Conservation (phyloP, 2,888 invertebrate genomes). For the Oligia strigilis region DNA sequence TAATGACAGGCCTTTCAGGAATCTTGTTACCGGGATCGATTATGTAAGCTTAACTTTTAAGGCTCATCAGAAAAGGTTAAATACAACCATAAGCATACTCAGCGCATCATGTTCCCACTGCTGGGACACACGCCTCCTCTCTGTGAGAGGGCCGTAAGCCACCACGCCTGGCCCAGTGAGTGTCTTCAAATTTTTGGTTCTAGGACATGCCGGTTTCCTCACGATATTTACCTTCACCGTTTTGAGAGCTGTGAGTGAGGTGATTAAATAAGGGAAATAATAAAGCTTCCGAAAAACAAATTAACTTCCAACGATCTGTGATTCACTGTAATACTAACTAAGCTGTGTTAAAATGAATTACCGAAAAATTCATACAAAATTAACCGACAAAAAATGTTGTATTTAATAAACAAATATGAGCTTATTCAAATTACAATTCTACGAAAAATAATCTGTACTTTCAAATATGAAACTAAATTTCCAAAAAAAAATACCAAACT, state of each 20-base stretch:
- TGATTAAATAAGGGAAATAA: background rate
- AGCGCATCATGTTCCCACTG: background rate
- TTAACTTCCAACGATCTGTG: no score
- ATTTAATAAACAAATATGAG: no score
- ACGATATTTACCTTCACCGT: background rate
- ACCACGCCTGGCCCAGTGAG: background rate
- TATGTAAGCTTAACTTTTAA: slow-evolving; percentile 26
- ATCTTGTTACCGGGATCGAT: slow-evolving; percentile 18
- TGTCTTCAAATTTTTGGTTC: background rate
- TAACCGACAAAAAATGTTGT: no score
- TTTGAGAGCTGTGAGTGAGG: background rate
- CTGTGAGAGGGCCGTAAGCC: background rate
- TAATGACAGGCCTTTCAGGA: slow-evolving; percentile 20
- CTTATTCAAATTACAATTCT: no score
- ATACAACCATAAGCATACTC: background rate
- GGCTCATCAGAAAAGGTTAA: background rate
- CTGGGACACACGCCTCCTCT: background rate
- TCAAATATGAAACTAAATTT: no score
- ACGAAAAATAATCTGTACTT: no score
- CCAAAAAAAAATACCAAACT: no score
- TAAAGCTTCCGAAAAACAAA: no score
- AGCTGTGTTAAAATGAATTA: no score
- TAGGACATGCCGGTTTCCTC: background rate
- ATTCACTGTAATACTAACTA: no score
- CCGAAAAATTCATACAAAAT: no score